phyloP scores from a whole-genome alignment of 2,888 invertebrate species.

The Rhimphoctona megacephalus region DNA sequence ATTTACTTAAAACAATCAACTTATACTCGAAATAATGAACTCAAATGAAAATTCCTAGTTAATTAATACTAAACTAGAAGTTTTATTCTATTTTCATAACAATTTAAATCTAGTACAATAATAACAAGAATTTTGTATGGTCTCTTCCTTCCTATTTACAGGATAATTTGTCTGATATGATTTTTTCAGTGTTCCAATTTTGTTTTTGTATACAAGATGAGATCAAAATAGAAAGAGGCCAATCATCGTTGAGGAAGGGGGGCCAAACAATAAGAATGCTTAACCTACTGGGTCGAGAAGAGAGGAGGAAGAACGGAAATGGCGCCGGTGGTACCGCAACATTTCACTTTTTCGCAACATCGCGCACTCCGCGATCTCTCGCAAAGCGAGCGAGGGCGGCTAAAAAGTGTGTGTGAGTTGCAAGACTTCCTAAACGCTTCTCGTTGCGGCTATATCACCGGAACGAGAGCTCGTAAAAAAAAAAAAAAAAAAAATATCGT shows the following conservation, averaged over 20 bases:
- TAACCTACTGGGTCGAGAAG: constrained; percentile 45
- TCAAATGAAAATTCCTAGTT: not conserved
- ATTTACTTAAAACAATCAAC: not conserved
- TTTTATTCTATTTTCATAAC: too few species aligned
- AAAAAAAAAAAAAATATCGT: constrained; percentile 33
- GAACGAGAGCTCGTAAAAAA: constrained; percentile 64
- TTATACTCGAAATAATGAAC: not conserved
- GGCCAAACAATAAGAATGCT: constrained; percentile 25
- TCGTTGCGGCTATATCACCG: constrained; percentile 64
- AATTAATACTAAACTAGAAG: too few species aligned
- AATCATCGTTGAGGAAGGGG: not conserved
- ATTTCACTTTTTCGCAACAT: constrained; percentile 83
- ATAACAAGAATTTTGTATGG: not conserved
- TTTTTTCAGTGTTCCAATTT: not conserved
- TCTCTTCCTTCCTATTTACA: not conserved
- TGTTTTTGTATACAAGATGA: not conserved
- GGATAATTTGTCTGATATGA: not conserved
- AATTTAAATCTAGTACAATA: too few species aligned
- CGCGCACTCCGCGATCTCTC: constrained; percentile 65
- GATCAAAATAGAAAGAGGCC: constrained; percentile 1
- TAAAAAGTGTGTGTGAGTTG: constrained; percentile 77
- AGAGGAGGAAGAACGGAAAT: constrained; percentile 63
- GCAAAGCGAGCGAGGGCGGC: constrained; percentile 72
- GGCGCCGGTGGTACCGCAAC: constrained; percentile 74
- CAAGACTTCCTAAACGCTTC: constrained; percentile 78